A percentile compares a stretch with the other conserved stretches of the same genome.
phyloP scores from a whole-genome alignment of 2,113 vertebrate genomes.

The Telmatochromis sp. region DNA sequence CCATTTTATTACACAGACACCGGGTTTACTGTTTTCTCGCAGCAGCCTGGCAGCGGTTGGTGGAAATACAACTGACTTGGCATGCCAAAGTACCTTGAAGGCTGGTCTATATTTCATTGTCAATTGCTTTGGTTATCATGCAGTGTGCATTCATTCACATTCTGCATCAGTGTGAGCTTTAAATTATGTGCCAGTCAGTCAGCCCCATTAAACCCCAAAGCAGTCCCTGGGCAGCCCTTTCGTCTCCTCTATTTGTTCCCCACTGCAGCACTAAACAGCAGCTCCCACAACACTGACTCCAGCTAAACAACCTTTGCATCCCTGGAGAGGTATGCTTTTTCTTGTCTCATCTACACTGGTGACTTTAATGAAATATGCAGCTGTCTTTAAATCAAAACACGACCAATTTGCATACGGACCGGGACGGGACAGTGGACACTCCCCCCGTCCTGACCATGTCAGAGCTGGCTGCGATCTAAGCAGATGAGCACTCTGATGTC shows the following conservation, averaged over 20 bases:
- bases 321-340: conserved; percentile 43
- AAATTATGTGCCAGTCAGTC: conserved; percentile 47
- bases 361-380: conserved; percentile 62
- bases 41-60: neutral
- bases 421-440: neutral
- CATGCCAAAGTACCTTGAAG: conserved; percentile 23
- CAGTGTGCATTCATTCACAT: neutral
- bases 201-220: conserved; percentile 48
- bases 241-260: conserved; percentile 31
- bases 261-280: conserved; percentile 48
- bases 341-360: neutral
- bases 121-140: conserved; percentile 33
- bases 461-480: conserved; percentile 19
- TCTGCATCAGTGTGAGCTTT: conserved; percentile 27
- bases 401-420: conserved; percentile 53
- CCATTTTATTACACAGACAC: neutral
- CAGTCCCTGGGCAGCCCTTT: conserved; percentile 49
- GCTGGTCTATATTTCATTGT: conserved; percentile 45
- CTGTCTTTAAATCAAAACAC: conserved; percentile 71
- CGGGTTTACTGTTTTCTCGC: neutral
- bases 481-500: conserved; percentile 11
- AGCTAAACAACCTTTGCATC: conserved; percentile 48
- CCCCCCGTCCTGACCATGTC: neutral
- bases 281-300: conserved; percentile 42
- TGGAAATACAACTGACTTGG: neutral